Evolutionary conservation across 2,113 vertebrate species (phyloP).

Genomic region (Rhizomys pruinosus): DNA sequence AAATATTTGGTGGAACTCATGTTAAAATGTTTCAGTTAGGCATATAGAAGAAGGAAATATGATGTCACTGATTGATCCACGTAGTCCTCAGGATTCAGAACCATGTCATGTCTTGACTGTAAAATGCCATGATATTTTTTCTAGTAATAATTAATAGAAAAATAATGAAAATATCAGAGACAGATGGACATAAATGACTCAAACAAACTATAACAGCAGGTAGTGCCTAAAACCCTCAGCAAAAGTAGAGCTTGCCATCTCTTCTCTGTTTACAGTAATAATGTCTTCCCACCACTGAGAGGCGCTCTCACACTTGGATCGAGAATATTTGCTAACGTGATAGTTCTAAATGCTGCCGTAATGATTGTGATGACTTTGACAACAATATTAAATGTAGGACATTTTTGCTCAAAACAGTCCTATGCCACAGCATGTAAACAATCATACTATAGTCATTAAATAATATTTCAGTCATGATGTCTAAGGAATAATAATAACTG

Average conservation of each 20-base stretch:
- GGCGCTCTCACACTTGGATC: slow-evolving; percentile 14
- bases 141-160: background rate
- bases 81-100: slow-evolving; percentile 26
- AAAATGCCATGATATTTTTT: background rate
- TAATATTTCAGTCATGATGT: background rate
- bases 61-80: background rate
- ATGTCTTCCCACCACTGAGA: slow-evolving; percentile 43
- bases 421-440: background rate
- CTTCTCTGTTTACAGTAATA: slow-evolving; percentile 13
- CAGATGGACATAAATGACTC: background rate
- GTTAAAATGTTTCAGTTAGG: background rate
- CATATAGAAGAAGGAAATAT: background rate
- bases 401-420: slow-evolving; percentile 14
- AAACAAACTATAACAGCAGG: background rate
- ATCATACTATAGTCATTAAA: background rate
- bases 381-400: background rate
- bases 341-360: background rate
- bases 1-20: background rate
- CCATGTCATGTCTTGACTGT: background rate
- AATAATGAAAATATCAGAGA: background rate
- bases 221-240: background rate
- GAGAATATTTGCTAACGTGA: background rate
- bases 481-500: background rate
- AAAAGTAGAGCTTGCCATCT: background rate
- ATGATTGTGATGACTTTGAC: background rate